Base-by-base conservation (phyloP, 1,140 invertebrate genomes). In the Platyura marginata region DNA sequence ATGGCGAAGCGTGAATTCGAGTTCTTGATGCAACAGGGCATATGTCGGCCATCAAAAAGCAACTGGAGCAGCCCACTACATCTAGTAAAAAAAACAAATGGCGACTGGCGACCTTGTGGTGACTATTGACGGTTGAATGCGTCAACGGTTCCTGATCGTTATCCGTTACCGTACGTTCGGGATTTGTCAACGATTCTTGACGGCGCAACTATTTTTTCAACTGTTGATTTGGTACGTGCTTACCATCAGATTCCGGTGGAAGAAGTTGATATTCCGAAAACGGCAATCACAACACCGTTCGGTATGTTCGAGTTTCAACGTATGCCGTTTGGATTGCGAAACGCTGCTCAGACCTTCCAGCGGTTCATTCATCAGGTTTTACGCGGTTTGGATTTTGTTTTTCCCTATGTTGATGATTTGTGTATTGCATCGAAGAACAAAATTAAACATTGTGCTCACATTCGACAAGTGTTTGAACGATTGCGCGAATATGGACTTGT, bases 361-460 rank as follows among this genome's bases (percentile, higher is more conserved):
- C 46, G 69, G 2, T 59, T 66, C 19, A 69, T 74, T 44, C 57
- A 69, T 46, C 41, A 61, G 16, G 52, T 69, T 3, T 45, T 68
- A 4, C 38, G 41, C 19, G 52, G 41, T 11, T 48, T 61, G 54
- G 60, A 51, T 5, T 67, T 59, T 42, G 41, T 19, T 13, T 62
- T 55, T 42, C 36, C 35, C 2, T 53, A 46, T 33, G 20, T 48
- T 35, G 71, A 74, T 46, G 71, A 74, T 48, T 60, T 76, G 22
- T 51, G 72, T 2, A 48, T 73, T 3, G 64, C 52, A 36, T 63
- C 55, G 1, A 46, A 41, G 34, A 44, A 45, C 34, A 39, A 46
- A 25, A 44, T 53, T 21, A 47, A 61, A 40, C 57, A 64, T 44
- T 13, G 40, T 0, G 4, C 43, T 33, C 52, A 62, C 37, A 44